These are phyloP conservation scores for Rhabdophis nuchalis DNA, from an alignment of 2,797 vertebrate genomes.

Conservation along the genomic window DNA sequence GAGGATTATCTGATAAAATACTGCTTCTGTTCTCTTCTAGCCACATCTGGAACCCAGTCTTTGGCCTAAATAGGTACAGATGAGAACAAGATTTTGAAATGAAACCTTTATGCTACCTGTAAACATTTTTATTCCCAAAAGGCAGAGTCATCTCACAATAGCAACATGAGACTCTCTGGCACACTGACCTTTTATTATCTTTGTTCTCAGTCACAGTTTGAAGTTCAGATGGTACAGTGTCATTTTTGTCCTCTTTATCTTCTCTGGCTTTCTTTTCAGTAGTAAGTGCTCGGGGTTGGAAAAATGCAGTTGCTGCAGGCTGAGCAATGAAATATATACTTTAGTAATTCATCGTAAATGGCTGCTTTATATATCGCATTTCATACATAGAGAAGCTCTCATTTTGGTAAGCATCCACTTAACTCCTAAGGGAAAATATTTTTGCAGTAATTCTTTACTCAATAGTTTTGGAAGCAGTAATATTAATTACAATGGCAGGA, in stretches of 20 bases:
- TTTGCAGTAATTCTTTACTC: neutral
- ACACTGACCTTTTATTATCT: constrained; percentile 78
- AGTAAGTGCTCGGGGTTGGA: constrained; percentile 75
- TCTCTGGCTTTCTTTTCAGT: constrained; percentile 63
- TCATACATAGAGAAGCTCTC: neutral
- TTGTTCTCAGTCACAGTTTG: constrained; percentile 64
- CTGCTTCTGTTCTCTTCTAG: constrained; percentile 86
- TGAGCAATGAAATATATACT: constrained; percentile 35
- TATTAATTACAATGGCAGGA: neutral
- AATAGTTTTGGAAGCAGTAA: neutral
- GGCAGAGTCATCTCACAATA: neutral
- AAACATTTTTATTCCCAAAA: neutral
- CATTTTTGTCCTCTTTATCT: constrained; percentile 60
- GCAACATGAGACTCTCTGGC: neutral
- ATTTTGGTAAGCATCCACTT: neutral
- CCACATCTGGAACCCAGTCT: constrained; percentile 95
- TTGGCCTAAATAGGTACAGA: constrained; percentile 73
- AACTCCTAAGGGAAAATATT: neutral
- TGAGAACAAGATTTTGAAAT: neutral
- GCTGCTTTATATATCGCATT: neutral
- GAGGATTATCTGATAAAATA: constrained; percentile 80
- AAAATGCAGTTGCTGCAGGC: constrained; percentile 77
- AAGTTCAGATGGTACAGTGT: constrained; percentile 44
- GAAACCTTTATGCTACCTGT: neutral
- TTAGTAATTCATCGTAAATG: neutral